Percentiles rank a stretch among this genome's conserved stretches.
Conservation (phyloP, 1,140 invertebrate species). For the Heliconius nattereri region DNA sequence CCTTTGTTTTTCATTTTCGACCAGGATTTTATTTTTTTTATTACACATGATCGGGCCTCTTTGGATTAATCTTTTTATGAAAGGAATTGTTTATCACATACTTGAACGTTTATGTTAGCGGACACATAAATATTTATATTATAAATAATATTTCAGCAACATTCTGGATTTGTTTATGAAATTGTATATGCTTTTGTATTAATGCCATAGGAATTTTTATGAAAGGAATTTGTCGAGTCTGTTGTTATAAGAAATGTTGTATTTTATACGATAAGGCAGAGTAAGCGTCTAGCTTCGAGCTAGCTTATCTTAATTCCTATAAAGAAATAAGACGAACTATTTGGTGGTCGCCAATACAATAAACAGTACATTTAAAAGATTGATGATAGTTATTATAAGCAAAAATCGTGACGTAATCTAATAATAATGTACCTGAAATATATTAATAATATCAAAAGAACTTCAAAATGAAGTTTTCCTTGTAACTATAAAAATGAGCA, state of each 20-base stretch:
- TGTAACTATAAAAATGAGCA: slow-evolving; percentile 21
- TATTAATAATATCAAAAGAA: not conserved
- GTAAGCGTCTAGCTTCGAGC: slow-evolving; percentile 39
- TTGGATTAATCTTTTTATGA: slow-evolving; percentile 30
- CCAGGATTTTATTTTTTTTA: slow-evolving; percentile 47
- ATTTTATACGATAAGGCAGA: slow-evolving; percentile 44
- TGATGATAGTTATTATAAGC: not conserved
- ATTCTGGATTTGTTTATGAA: slow-evolving; percentile 52
- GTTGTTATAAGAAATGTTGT: slow-evolving; percentile 58
- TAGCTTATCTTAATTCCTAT: slow-evolving; percentile 19
- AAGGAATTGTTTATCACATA: slow-evolving; percentile 26
- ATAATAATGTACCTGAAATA: not conserved
- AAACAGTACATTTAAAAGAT: not conserved
- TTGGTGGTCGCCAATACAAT: not conserved
- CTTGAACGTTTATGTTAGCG: slow-evolving; percentile 20
- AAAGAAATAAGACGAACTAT: not conserved
- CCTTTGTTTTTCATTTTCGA: slow-evolving; percentile 60
- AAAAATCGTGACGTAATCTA: not conserved
- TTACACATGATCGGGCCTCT: slow-evolving; percentile 56
- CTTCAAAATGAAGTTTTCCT: slow-evolving; percentile 23
- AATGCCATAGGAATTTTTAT: slow-evolving; percentile 54
- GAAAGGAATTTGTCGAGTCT: slow-evolving; percentile 62
- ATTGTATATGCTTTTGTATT: slow-evolving; percentile 47
- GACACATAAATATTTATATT: slow-evolving; percentile 26
- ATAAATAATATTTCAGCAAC: slow-evolving; percentile 29